Conservation (phyloP, 30 jellyfish, hydroid and myxozoan species). For the Aurelia sp. region DNA sequence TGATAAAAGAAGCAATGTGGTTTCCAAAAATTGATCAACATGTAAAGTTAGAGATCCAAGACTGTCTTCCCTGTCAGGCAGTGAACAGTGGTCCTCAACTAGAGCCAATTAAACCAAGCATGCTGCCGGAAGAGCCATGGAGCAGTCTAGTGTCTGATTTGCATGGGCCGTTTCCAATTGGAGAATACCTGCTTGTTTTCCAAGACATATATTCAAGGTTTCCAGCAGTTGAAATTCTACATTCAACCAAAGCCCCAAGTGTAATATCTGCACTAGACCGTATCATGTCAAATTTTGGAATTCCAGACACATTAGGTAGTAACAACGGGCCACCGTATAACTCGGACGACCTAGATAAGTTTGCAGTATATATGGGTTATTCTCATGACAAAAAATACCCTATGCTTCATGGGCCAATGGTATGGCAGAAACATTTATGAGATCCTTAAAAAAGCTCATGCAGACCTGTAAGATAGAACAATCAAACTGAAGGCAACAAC, state of each 20-base stretch:
- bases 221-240: too few relatives aligned
- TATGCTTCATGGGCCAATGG: too few relatives aligned
- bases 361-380: too few relatives aligned
- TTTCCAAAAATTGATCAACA: conserved; percentile 39
- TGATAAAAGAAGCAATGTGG: too few relatives aligned
- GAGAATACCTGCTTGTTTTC: conserved; percentile 66
- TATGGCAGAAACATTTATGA: too few relatives aligned
- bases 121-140: conserved; percentile 57
- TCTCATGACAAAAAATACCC: too few relatives aligned
- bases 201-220: conserved; percentile 28
- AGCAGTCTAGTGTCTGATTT: too few relatives aligned
- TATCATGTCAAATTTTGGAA: conserved; percentile 25
- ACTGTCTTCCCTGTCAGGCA: conserved; percentile 60
- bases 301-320: conserved; percentile 17
- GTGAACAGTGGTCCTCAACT: conserved; percentile 26
- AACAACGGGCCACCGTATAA: conserved; percentile 62
- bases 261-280: conserved; percentile 33
- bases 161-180: conserved; percentile 63
- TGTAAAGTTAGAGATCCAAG: conserved; percentile 22
- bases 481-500: too few relatives aligned
- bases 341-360: too few relatives aligned
- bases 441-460: too few relatives aligned
- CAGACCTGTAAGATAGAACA: too few relatives aligned
- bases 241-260: conserved; percentile 52
- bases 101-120: conserved; percentile 37